phyloP scores from a whole-genome alignment of 2,888 invertebrate genomes.

The Neria commutata region DNA sequence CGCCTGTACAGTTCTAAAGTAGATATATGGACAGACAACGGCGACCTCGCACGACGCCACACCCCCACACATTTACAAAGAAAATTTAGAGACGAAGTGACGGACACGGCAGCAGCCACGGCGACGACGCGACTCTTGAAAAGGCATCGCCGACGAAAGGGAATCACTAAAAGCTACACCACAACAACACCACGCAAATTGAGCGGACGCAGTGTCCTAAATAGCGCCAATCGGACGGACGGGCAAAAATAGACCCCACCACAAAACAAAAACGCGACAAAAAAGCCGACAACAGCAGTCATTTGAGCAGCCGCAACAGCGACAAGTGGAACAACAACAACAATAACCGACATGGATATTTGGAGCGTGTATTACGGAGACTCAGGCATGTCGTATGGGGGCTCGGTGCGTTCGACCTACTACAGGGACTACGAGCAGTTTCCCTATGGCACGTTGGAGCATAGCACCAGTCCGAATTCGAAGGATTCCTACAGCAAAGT shows the following conservation, averaged over 20 bases:
- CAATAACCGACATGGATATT: conserved; percentile 63
- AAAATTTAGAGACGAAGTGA: background rate
- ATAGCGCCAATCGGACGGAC: background rate
- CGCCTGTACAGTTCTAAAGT: background rate
- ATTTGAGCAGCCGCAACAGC: background rate
- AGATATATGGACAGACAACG: background rate
- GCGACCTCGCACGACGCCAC: background rate
- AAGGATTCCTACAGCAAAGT: conserved; percentile 60
- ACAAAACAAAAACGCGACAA: conserved; percentile 21
- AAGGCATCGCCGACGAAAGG: background rate
- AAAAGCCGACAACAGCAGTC: conserved; percentile 16
- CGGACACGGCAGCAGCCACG: background rate
- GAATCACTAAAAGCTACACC: no score
- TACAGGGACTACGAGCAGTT: conserved; percentile 66
- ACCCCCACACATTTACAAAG: background rate
- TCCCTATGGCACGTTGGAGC: conserved; percentile 59
- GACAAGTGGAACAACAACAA: conserved; percentile 5
- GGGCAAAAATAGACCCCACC: background rate
- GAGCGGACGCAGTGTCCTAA: background rate
- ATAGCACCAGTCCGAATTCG: conserved; percentile 41
- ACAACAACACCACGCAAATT: no score
- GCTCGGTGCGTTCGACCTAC: conserved; percentile 62
- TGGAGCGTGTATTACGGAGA: conserved; percentile 65
- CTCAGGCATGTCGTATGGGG: conserved; percentile 63
- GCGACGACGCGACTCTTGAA: background rate